These are phyloP conservation scores for Trichoplusia ni DNA, from an alignment of 1,140 invertebrate species.

Conservation along the genomic window DNA sequence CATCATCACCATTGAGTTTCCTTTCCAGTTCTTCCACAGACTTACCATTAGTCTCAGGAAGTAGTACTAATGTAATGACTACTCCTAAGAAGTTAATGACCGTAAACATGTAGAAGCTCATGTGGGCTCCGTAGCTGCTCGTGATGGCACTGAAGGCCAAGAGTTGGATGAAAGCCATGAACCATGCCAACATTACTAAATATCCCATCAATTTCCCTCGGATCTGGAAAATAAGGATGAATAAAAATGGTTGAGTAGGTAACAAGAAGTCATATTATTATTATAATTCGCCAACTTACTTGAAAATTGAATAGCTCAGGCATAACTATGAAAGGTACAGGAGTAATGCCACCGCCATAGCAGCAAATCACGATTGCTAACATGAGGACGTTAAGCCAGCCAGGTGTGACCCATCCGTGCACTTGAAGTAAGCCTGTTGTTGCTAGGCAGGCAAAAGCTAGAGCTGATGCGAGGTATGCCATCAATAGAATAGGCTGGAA, in stretches of 20 bases:
- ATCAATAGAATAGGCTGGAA: conserved; percentile 47
- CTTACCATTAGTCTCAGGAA: conserved; percentile 58
- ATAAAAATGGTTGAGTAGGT: conserved; percentile 46
- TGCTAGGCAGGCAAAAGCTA: conserved; percentile 43
- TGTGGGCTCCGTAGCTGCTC: conserved; percentile 42
- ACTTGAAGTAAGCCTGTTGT: conserved; percentile 40
- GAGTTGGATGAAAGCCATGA: conserved; percentile 47
- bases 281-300: conserved; percentile 23
- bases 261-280: conserved; percentile 50
- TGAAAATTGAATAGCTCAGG: conserved; percentile 66
- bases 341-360: conserved; percentile 49
- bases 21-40: conserved; percentile 45
- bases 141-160: conserved; percentile 44
- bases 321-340: conserved; percentile 56
- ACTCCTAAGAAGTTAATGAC: conserved; percentile 46
- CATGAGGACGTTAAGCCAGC: conserved; percentile 51
- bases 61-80: conserved; percentile 35
- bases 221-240: conserved; percentile 46
- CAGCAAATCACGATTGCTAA: conserved; percentile 51
- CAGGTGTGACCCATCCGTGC: conserved; percentile 39
- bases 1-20: not conserved
- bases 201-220: conserved; percentile 59
- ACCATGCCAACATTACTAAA: conserved; percentile 54
- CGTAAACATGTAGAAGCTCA: conserved; percentile 53
- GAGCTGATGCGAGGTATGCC: conserved; percentile 35